These are phyloP conservation scores for Monochamus saltuarius DNA, from an alignment of 1,140 invertebrate genomes.

Conservation along the genomic window DNA sequence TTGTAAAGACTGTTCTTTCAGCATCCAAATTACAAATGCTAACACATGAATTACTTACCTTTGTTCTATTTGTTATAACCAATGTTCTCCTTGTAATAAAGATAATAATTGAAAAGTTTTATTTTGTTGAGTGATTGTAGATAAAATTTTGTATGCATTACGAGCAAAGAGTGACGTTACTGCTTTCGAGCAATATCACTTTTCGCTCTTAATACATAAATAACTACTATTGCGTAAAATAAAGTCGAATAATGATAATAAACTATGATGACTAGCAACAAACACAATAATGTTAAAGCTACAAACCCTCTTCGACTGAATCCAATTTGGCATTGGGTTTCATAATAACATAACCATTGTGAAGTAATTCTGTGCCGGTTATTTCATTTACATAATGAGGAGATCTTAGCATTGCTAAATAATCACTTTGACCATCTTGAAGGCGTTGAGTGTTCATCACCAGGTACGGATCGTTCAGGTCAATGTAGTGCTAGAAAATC, in stretches of 20 bases:
- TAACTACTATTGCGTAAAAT: no score
- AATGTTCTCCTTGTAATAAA: no score
- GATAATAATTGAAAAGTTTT: no score
- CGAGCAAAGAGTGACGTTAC: no score
- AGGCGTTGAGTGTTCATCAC: constrained; percentile 64
- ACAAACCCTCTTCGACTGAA: constrained; percentile 33
- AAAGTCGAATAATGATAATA: background rate
- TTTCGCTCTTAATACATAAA: no score
- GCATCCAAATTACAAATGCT: no score
- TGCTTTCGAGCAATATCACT: no score
- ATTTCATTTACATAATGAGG: constrained; percentile 60
- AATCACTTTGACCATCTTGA: constrained; percentile 63
- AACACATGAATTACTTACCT: no score
- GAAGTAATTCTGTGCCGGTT: constrained; percentile 14
- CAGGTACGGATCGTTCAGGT: constrained; percentile 78
- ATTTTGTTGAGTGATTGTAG: no score
- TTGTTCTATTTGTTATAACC: no score
- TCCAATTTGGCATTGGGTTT: constrained; percentile 51
- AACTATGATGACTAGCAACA: constrained; percentile 4
- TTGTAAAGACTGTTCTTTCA: no score
- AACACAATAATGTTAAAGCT: background rate
- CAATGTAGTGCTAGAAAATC: constrained; percentile 74
- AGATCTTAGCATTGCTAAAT: constrained; percentile 72
- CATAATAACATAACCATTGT: constrained; percentile 54
- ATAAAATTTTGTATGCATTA: no score